Base-by-base conservation (phyloP, 2,888 invertebrate species). In the Chymomyza fuscimana region DNA sequence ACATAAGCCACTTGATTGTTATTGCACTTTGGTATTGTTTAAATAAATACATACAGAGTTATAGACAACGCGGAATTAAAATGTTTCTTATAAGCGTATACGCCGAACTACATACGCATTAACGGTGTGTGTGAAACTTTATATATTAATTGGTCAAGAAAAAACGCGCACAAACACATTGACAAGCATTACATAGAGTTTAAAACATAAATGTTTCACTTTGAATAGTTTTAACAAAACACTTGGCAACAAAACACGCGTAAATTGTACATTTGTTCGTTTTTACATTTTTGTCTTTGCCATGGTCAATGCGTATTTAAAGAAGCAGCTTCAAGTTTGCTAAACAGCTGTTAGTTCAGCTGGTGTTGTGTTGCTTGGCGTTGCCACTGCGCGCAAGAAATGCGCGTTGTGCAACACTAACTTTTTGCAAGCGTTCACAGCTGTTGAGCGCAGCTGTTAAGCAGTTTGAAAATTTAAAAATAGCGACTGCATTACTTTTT, bases 291-390 rank as follows among this genome's bases (percentile, higher is more conserved):
- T 46, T 46, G 40, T 46, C 40, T 46, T 46, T 46, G 40, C 40
- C 40, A 46, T 46, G 40, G 40, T 46, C 40, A 46, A 46, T 46
- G 40, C 40, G 40, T 46, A 46, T 46, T 15, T 9, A 25, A 58
- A 19, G 16, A 54, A 54, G 19, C 52, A 46, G 50, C 56, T 65
- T 29, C 65, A 74, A 78, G 66, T 73, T 72, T 58, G 63, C 65
- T 59, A 69, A 73, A 74, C 74, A 73, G 74, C 74, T 70, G 40
- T 19, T 52, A 12, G 19, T 7, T 12, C 40, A 46, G 40, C 10
- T 46, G 40, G 40, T 46, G 40, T 12, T 46, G 40, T 46, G 12
- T 10, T 32, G 32, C 0, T 32, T 1, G 40, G 40, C 40, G 40
- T 46, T 46, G 40, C 40, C 40, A 46, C 40, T 46, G 12, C 4